phyloP scores from a whole-genome alignment of 2,113 vertebrate genomes.

The Lycaon pictus region DNA sequence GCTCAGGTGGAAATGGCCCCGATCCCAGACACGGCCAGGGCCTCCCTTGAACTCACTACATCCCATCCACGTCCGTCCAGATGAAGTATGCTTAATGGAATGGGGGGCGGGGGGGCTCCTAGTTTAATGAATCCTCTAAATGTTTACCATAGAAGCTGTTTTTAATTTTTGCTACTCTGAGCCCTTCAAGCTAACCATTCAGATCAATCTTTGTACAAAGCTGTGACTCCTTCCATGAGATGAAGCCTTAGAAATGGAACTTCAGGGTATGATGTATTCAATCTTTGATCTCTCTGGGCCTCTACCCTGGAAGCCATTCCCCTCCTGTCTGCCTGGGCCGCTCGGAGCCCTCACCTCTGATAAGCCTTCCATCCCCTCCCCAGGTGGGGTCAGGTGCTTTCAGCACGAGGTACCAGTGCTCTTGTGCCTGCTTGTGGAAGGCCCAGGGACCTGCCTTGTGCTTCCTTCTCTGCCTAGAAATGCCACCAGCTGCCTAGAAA shows the following conservation, averaged over 20 bases:
- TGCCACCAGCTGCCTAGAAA: not conserved
- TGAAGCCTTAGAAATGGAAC: not conserved
- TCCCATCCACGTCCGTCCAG: not conserved
- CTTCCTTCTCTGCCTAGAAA: not conserved
- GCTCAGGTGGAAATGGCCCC: not conserved
- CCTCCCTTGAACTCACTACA: not conserved
- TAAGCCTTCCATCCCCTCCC: not conserved
- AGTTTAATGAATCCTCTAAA: not conserved
- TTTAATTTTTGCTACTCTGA: not conserved
- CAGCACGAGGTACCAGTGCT: not conserved
- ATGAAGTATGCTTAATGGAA: not conserved
- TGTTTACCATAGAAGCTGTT: not conserved
- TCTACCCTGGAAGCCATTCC: not conserved
- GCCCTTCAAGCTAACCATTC: not conserved
- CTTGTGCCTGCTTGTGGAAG: not conserved
- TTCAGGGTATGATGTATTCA: not conserved
- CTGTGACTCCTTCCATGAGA: not conserved
- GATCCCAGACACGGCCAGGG: not conserved
- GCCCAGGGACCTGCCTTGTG: not conserved
- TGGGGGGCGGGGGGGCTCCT: fast-evolving
- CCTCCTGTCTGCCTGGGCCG: not conserved
- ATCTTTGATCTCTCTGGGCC: not conserved
- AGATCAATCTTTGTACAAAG: not conserved
- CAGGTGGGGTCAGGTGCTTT: not conserved
- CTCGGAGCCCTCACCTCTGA: not conserved